Evolutionary conservation across 2,113 vertebrate species (phyloP).

Genomic region (Actenoides lindsayi): DNA sequence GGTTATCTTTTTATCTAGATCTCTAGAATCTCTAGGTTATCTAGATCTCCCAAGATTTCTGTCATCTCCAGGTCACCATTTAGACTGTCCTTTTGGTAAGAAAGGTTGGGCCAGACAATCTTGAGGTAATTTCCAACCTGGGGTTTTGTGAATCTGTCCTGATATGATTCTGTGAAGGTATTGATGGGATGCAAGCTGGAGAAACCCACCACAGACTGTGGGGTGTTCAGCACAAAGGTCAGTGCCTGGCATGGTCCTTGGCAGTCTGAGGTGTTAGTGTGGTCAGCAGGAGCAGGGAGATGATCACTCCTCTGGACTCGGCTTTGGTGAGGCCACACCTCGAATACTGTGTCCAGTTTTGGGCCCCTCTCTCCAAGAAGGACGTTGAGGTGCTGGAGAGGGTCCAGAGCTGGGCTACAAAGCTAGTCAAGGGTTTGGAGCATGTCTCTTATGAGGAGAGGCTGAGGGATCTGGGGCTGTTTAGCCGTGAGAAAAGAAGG

Average conservation of each 20-base stretch:
- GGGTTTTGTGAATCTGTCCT: neutral
- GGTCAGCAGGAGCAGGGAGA: no score
- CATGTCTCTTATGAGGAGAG: no score
- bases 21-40: neutral
- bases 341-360: no score
- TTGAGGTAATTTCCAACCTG: neutral
- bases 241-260: fast-evolving
- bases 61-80: fast-evolving
- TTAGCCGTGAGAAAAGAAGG: no score
- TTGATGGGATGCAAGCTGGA: neutral
- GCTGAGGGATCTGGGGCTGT: no score
- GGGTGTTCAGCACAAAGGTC: fast-evolving
- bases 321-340: no score
- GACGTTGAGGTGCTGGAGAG: no score
- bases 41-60: neutral
- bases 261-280: neutral
- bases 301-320: no score
- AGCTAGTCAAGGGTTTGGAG: no score
- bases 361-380: no score
- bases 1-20: fast-evolving
- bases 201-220: fast-evolving
- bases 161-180: neutral
- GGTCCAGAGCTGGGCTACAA: no score
- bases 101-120: neutral
- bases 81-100: neutral